Evolutionary conservation across 2,113 vertebrate species (phyloP), one percentile per base, ranked within the genome.

Genomic region (Gasterosteus aculeatus): DNA sequence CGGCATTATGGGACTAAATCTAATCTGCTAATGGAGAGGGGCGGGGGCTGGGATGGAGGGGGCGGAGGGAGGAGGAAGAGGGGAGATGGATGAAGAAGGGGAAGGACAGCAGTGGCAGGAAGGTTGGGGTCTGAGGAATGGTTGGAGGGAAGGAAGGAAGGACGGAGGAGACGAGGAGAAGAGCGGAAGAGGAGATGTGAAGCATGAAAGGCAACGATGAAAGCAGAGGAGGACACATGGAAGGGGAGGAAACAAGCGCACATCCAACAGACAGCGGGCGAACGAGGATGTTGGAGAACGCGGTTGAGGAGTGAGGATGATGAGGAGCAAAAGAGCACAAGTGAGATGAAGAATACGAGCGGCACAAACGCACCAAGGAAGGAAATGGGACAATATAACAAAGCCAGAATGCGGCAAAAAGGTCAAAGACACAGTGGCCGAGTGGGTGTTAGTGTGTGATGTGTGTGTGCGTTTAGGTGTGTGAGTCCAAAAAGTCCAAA

Each of bases 1-100:
- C 75, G 60, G 89, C 86, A 92, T 92, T 92, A 90, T 85, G 86
- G 90, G 85, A 87, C 81, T 88, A 92, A 94, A 94, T 92, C 87
- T 93, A 93, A 93, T 93, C 86, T 92, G 87, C 92, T 93, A 93
- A 93, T 92, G 90, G 89, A 89, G 87, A 85, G 69, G 70, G 81
- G 87, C 69, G 57, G 77, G 83, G 79, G 69, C 49, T 1, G 46
- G 62, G 70, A 51, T 9, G 51, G 69, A 65, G 47, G 69, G 2
- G 78, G 56, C 53, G 72, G 69, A 49, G 67, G 60, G 69, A 46
- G 73, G 33, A 54, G 78, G 51, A 73, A 47, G 15, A 56, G 78
- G 72, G 64, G 54, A 56, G 62, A 72, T 73, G n/a, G 68, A 84
- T 44, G 70, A 60, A 64, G 72, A 75, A 64, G 70, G 66, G 72